These are phyloP conservation scores for Equus quagga DNA, from an alignment of 2,113 vertebrate genomes.

Conservation along the genomic window DNA sequence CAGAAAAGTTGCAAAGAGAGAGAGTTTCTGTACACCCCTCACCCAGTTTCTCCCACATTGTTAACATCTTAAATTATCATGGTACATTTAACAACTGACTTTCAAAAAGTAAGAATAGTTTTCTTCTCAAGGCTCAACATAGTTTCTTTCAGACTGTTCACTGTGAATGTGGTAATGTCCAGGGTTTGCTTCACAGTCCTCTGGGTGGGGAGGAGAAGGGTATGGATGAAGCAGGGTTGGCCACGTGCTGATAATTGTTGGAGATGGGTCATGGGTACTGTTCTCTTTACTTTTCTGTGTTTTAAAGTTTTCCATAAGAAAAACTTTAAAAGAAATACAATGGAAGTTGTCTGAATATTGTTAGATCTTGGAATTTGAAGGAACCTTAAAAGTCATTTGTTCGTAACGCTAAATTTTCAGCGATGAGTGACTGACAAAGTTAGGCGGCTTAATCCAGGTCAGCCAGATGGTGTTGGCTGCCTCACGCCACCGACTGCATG, in stretches of 20 bases:
- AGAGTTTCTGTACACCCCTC: background rate
- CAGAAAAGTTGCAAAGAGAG: background rate
- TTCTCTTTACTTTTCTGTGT: background rate
- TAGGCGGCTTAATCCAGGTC: too few species aligned
- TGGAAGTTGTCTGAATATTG: background rate
- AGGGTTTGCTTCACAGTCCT: background rate
- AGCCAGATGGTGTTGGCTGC: rapidly evolving
- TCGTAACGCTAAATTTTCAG: background rate
- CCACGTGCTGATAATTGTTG: rapidly evolving
- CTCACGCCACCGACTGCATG: rapidly evolving
- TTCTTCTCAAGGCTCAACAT: background rate
- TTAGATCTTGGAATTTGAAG: constrained; percentile 4
- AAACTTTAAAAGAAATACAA: background rate
- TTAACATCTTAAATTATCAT: background rate
- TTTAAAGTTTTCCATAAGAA: background rate
- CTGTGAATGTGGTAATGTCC: too few species aligned
- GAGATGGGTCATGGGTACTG: background rate
- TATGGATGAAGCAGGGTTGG: rapidly evolving
- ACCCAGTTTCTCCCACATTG: background rate
- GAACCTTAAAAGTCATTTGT: background rate
- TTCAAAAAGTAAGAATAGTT: background rate
- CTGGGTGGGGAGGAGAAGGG: rapidly evolving
- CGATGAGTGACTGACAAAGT: background rate
- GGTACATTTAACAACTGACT: background rate
- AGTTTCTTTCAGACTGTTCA: background rate